Conservation (phyloP, 2,797 vertebrate species). For the Glossophaga mutica region DNA sequence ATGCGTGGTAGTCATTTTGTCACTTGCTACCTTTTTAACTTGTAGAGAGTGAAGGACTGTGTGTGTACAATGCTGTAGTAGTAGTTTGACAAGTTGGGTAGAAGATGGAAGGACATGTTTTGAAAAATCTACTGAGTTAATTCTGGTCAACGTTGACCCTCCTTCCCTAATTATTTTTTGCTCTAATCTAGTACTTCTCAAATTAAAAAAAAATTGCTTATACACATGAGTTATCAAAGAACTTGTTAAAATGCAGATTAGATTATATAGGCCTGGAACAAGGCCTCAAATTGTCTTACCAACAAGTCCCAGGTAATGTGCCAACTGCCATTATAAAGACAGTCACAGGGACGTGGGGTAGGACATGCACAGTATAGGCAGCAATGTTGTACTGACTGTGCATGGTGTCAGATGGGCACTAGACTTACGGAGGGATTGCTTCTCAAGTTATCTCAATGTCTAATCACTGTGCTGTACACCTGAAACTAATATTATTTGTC, state of each 20-base stretch:
- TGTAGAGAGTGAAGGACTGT: neutral
- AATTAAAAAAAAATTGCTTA: neutral
- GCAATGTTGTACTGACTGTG: neutral
- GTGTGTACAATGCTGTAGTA: neutral
- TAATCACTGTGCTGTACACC: neutral
- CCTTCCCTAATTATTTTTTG: neutral
- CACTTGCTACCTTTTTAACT: neutral
- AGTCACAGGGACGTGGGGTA: neutral
- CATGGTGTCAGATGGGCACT: neutral
- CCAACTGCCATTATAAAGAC: neutral
- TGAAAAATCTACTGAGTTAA: neutral
- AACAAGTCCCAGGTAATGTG: neutral
- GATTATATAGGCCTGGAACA: neutral
- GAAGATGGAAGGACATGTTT: neutral
- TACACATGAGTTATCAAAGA: neutral
- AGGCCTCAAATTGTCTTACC: neutral
- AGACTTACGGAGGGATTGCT: neutral
- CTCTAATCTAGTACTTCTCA: neutral
- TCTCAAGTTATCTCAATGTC: neutral
- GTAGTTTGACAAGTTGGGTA: neutral
- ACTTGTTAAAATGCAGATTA: neutral
- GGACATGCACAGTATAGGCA: neutral
- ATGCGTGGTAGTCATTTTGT: neutral
- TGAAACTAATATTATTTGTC: neutral
- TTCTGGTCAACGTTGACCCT: neutral